A percentile compares a stretch with the other conserved stretches of the same genome.
Conservation (phyloP, 1,140 invertebrate genomes). For the Cyrtorhinus lividipennis region DNA sequence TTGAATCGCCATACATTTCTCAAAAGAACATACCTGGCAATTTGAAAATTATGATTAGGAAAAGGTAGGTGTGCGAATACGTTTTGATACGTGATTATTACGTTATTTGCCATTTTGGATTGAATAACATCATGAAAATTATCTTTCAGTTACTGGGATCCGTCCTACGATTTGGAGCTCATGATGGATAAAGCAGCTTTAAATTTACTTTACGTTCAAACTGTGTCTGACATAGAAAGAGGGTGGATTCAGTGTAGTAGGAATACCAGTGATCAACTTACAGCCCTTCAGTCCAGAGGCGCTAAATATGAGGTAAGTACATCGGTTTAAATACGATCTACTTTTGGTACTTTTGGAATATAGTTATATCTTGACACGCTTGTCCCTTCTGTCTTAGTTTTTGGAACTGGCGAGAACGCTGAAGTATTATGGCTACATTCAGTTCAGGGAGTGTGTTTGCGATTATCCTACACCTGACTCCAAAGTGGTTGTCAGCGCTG, state of each 20-base stretch:
- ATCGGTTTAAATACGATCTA: background rate
- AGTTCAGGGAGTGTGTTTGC: conserved; percentile 58
- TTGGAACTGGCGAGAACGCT: conserved; percentile 61
- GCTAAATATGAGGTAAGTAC: conserved; percentile 61
- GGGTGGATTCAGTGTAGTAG: conserved; percentile 65
- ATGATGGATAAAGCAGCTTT: conserved; percentile 63
- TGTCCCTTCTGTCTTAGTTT: conserved; percentile 61
- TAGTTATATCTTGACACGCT: background rate
- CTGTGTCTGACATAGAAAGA: conserved; percentile 65
- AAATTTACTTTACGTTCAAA: conserved; percentile 79
- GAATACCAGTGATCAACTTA: conserved; percentile 52
- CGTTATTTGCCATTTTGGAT: too few relatives aligned
- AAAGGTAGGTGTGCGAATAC: conserved; percentile 51
- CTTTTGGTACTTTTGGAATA: background rate
- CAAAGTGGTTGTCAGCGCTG: conserved; percentile 51
- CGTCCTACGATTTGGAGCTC: conserved; percentile 63
- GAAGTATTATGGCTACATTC: conserved; percentile 78
- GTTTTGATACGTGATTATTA: too few relatives aligned
- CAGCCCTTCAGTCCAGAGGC: conserved; percentile 51
- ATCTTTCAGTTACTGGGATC: conserved; percentile 68
- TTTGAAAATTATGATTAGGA: conserved; percentile 57
- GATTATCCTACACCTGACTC: conserved; percentile 61
- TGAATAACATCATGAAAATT: too few relatives aligned
- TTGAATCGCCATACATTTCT: conserved; percentile 91
- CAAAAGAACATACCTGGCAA: conserved; percentile 46